Evolutionary conservation across 2,113 vertebrate genomes (phyloP).

Genomic region (Mesembrinibis cayennensis): DNA sequence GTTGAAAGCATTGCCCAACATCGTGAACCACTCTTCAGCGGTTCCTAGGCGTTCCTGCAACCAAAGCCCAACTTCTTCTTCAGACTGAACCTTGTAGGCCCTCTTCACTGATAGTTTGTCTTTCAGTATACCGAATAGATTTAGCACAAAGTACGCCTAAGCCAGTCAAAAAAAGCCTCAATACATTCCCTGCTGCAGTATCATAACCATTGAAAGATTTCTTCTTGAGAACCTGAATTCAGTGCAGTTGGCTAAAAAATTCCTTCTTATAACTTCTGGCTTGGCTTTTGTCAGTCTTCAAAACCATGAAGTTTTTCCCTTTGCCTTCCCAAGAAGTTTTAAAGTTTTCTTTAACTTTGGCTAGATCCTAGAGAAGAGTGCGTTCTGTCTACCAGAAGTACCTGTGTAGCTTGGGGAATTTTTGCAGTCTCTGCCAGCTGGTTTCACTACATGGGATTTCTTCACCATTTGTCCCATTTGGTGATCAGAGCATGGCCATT

Average conservation of each 20-base stretch:
- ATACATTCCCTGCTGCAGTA: neutral
- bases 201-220: neutral
- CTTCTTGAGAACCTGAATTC: neutral
- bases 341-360: neutral
- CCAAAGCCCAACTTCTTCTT: neutral
- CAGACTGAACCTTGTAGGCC: neutral
- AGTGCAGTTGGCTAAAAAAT: neutral
- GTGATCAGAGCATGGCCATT: neutral
- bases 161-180: neutral
- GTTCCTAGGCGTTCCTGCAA: neutral
- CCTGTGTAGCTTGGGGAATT: neutral
- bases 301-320: neutral
- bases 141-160: neutral
- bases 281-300: neutral
- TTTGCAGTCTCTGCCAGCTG: neutral
- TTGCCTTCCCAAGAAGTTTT: neutral
- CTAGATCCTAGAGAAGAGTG: neutral
- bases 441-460: neutral
- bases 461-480: neutral
- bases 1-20: neutral
- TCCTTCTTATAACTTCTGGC: neutral
- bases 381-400: neutral
- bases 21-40: rapidly evolving
- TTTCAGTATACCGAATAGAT: neutral
- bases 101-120: neutral